Base-by-base conservation (phyloP, 2,797 vertebrate genomes). In the Pseudochaenichthys georgianus region DNA sequence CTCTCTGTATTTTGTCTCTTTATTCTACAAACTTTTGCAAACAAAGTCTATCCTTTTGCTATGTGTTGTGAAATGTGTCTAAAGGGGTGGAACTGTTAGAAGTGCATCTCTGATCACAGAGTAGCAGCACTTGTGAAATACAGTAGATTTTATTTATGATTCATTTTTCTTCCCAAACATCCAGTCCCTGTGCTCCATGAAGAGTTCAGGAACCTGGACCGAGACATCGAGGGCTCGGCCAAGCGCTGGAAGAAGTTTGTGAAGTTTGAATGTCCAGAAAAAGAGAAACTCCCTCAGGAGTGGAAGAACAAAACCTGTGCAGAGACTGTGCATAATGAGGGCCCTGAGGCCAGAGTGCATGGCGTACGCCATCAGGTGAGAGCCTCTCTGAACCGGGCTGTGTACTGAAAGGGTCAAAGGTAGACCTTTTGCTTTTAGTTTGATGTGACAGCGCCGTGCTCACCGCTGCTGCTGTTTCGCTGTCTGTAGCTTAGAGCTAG, bases 161-260 rank as follows among this genome's bases (percentile, higher is more conserved):
- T n/a, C 1, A 23, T 63, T n/a, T 57, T 53, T 50, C 62, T 48
- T 13, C 47, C 57, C 34, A 34, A 47, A 76, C 77, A 61, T 71
- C 48, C 84, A 99, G 98, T 93, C 96, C n/a, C 93, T 99, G 41
- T 96, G 95, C 58, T 90, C 92, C 43, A 97, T 98, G 96, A 99
- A 0, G 96, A 96, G 77, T 99, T 99, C 87, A 93, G 85, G 61
- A 97, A 97, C 82, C 92, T 99, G 89, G 98, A 99, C 80, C 92
- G 95, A 57, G 98, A 99, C 82, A 96, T 99, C 0, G 97, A 99
- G 60, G 97, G 97, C 0, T 99, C 98, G 2, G 94, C 97, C 50
- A 99, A 98, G 41, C 94, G 96, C 42, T 99, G 98, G 98, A 98
- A 96, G 89, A 99, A 97, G 75, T 97, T 99, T 69, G 96, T 96